Evolutionary conservation across 2,113 vertebrate genomes (phyloP).

Genomic region (Camelus dromedarius): DNA sequence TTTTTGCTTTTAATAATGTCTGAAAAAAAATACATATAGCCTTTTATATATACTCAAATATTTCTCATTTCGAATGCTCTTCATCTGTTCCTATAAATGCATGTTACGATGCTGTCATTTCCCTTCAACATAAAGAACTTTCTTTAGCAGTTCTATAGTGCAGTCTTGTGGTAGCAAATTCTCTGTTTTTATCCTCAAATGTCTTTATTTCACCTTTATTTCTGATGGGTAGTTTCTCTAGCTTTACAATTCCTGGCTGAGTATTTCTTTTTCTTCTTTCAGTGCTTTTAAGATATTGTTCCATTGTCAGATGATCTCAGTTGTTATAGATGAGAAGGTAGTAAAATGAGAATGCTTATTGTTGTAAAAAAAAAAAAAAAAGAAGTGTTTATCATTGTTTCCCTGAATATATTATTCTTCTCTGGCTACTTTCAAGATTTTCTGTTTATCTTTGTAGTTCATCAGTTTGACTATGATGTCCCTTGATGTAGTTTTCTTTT

Average conservation of each 20-base stretch:
- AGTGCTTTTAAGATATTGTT: neutral
- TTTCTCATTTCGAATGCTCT: neutral
- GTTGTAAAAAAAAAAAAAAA: neutral
- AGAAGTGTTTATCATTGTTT: neutral
- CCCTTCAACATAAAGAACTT: neutral
- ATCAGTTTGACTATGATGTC: neutral
- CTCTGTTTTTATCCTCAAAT: neutral
- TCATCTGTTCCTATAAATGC: neutral
- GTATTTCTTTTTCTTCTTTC: neutral
- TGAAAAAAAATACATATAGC: neutral
- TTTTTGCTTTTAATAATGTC: slow-evolving; percentile 21
- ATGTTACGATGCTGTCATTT: neutral
- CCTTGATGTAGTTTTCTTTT: neutral
- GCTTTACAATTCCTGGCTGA: slow-evolving; percentile 1
- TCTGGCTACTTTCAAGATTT: neutral
- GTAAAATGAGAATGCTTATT: neutral
- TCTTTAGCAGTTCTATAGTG: neutral
- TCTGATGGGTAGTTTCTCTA: neutral
- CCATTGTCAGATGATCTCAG: neutral
- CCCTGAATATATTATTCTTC: neutral
- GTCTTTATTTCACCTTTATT: neutral
- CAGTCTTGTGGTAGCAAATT: neutral
- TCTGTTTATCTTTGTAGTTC: slow-evolving; percentile 1
- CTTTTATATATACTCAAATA: slow-evolving; percentile 8
- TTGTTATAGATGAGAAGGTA: neutral